phyloP scores from a whole-genome alignment of 1,140 invertebrate species.

The Drosophila ironensis region DNA sequence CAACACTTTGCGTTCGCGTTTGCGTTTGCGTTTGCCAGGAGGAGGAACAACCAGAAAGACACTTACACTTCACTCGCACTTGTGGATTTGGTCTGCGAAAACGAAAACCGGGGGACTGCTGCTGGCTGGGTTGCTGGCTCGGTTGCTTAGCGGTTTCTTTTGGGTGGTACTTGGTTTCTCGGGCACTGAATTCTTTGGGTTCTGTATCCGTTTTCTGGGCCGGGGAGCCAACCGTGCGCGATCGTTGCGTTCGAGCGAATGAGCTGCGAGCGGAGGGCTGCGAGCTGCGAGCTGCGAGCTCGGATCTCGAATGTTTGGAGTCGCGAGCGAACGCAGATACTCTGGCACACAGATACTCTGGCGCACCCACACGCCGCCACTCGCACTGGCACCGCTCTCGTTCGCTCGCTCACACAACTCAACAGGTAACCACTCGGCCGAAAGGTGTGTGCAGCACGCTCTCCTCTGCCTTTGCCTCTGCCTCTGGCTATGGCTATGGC shows the following conservation, averaged over 20 bases:
- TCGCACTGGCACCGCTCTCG: neutral
- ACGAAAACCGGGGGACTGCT: slow-evolving; percentile 9
- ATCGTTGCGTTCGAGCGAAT: slow-evolving; percentile 67
- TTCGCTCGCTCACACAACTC: slow-evolving; percentile 27
- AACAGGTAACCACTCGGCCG: slow-evolving; percentile 51
- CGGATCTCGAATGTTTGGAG: slow-evolving; percentile 19
- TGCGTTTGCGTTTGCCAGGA: slow-evolving; percentile 3
- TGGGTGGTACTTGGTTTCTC: neutral
- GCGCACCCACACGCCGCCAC: slow-evolving; percentile 25
- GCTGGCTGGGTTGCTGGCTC: no score
- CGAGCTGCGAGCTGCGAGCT: neutral
- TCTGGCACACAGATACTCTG: slow-evolving; percentile 32
- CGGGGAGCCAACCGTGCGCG: slow-evolving; percentile 58
- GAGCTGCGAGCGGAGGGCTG: slow-evolving; percentile 13
- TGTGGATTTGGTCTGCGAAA: slow-evolving; percentile 15
- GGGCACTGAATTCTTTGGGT: no score
- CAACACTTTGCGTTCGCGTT: no score
- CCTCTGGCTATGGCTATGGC: no score
- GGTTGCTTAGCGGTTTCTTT: slow-evolving; percentile 2
- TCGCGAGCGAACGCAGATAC: slow-evolving; percentile 12
- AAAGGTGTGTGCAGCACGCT: slow-evolving; percentile 62
- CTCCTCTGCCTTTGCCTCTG: slow-evolving; percentile 1
- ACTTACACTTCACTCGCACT: slow-evolving; percentile 44
- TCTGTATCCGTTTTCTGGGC: slow-evolving; percentile 16
- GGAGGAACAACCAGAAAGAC: slow-evolving; percentile 11